A percentile compares a stretch with the other conserved stretches of the same genome.
phyloP scores from a whole-genome alignment of 2,113 vertebrate genomes.

The Macroglossus sobrinus region DNA sequence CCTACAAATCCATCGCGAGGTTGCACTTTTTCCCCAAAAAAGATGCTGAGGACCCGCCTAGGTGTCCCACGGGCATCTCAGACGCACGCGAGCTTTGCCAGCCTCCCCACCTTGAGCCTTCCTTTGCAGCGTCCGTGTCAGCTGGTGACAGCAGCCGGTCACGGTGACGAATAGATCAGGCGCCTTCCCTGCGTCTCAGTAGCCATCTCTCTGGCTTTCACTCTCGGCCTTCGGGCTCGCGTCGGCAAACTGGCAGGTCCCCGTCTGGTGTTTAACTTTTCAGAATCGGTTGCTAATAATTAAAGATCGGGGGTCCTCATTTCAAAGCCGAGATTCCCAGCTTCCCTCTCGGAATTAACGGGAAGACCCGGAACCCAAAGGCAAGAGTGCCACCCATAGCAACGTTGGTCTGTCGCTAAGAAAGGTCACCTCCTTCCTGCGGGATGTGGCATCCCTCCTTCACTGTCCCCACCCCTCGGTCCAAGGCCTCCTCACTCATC shows the following conservation, averaged over 20 bases:
- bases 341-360: not conserved
- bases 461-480: fast-evolving
- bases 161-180: too few species aligned
- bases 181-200: too few species aligned
- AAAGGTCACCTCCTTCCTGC: not conserved
- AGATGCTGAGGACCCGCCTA: too few species aligned
- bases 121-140: not conserved
- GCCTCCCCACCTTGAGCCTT: fast-evolving
- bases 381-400: fast-evolving
- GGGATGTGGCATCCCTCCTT: fast-evolving
- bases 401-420: not conserved
- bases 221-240: not conserved
- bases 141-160: too few species aligned
- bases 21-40: not conserved
- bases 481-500: not conserved
- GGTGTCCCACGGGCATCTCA: not conserved
- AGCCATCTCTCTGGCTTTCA: too few species aligned
- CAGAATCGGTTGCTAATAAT: not conserved
- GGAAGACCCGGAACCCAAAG: not conserved
- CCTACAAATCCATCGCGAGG: not conserved
- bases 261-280: not conserved
- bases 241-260: not conserved
- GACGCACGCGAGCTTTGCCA: not conserved
- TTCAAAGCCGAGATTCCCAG: not conserved
- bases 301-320: not conserved